These are phyloP conservation scores for Margarornis squamiger DNA, from an alignment of 2,797 vertebrate genomes.

Conservation along the genomic window DNA sequence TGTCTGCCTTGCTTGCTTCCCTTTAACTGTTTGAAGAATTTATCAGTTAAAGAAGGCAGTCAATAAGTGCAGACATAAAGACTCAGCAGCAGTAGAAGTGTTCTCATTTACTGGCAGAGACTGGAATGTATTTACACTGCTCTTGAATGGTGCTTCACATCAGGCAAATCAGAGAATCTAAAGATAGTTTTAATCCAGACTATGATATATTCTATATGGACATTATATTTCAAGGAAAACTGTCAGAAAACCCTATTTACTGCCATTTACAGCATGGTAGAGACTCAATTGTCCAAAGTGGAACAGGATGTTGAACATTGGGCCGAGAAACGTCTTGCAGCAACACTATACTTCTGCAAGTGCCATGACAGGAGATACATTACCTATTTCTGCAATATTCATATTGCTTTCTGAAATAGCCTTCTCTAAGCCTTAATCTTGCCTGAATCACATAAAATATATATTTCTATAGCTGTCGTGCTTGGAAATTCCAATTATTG, in stretches of 20 bases:
- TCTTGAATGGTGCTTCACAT: constrained; percentile 1
- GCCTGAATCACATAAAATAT: background rate
- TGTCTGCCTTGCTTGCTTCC: constrained; percentile 13
- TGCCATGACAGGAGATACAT: background rate
- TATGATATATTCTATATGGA: background rate
- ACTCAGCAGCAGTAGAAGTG: background rate
- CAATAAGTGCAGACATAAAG: constrained; percentile 20
- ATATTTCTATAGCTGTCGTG: background rate
- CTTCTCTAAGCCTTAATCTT: background rate
- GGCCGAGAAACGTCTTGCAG: background rate
- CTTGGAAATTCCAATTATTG: background rate
- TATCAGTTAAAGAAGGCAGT: constrained; percentile 25
- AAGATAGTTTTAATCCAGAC: background rate
- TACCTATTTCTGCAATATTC: background rate
- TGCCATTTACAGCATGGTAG: accelerated
- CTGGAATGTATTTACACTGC: background rate
- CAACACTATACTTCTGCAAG: background rate
- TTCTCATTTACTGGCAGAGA: background rate
- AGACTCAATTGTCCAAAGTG: background rate
- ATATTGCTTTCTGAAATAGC: background rate
- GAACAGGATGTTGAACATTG: background rate
- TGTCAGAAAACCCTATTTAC: background rate
- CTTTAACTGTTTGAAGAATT: constrained; percentile 27
- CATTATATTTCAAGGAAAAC: background rate
- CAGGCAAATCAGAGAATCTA: background rate